A percentile compares a stretch with the other conserved stretches of the same genome.
phyloP scores from a whole-genome alignment of 2,888 invertebrate genomes.

The Conus canariensis region DNA sequence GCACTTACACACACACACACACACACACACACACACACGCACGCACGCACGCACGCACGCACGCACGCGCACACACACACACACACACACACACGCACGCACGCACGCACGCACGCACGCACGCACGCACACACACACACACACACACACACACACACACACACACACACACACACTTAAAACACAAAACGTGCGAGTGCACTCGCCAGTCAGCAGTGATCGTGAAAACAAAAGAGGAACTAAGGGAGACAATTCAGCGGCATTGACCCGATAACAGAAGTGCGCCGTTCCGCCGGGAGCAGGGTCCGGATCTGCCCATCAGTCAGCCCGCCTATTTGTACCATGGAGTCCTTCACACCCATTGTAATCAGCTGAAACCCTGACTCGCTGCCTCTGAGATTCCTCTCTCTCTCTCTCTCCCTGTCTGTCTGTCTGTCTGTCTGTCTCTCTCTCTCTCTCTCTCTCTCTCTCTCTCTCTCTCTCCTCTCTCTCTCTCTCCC shows the following conservation, averaged over 20 bases:
- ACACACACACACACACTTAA: neutral
- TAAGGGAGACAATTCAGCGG: neutral
- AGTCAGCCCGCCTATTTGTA: no score
- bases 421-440: no score
- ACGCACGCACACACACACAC: neutral
- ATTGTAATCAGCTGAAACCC: neutral
- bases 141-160: neutral
- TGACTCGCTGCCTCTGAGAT: neutral
- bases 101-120: neutral
- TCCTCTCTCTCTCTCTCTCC: no score
- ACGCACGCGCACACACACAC: neutral
- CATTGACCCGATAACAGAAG: neutral
- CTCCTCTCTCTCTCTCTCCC: no score
- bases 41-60: no score
- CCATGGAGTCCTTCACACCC: no score
- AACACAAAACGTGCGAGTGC: no score
- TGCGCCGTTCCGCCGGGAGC: neutral
- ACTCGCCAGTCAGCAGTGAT: no score
- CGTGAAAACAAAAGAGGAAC: no score
- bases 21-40: no score
- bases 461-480: no score
- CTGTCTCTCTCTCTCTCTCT: no score
- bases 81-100: neutral
- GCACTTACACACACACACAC: neutral
- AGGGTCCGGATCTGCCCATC: neutral